phyloP scores from a whole-genome alignment of 2,888 invertebrate species.

The Temnothorax ravouxi region DNA sequence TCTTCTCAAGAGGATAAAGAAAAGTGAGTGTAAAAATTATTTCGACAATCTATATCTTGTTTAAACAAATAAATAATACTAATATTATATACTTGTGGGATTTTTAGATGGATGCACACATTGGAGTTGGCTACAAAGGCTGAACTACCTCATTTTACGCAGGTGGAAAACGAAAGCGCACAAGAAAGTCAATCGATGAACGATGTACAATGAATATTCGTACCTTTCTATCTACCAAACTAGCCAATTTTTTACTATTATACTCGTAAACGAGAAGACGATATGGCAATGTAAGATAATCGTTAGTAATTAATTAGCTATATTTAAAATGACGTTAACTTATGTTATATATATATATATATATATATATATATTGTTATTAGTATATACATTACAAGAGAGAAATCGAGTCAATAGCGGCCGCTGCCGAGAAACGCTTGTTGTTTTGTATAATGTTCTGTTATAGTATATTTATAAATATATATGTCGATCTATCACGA shows the following conservation, averaged over 20 bases:
- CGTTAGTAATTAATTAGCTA: slow-evolving; percentile 80
- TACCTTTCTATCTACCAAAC: slow-evolving; percentile 77
- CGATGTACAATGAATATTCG: slow-evolving; percentile 72
- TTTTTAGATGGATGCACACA: slow-evolving; percentile 86
- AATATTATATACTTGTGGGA: not conserved
- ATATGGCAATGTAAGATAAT: slow-evolving; percentile 77
- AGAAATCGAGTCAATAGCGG: slow-evolving; percentile 78
- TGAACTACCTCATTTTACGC: slow-evolving; percentile 84
- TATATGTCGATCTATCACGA: slow-evolving; percentile 69
- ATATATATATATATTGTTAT: slow-evolving; percentile 67
- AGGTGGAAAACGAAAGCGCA: slow-evolving; percentile 73
- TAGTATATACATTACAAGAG: slow-evolving; percentile 39
- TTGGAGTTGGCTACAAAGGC: slow-evolving; percentile 87
- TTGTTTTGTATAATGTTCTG: slow-evolving; percentile 85
- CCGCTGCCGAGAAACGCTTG: slow-evolving; percentile 83
- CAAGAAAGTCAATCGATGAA: slow-evolving; percentile 78
- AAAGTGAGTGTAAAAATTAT: slow-evolving; percentile 81
- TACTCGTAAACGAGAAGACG: slow-evolving; percentile 56
- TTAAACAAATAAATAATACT: not conserved
- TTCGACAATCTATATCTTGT: not conserved
- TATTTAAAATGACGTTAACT: slow-evolving; percentile 81
- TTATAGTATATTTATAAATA: slow-evolving; percentile 82
- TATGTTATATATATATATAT: slow-evolving; percentile 77
- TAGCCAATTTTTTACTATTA: slow-evolving; percentile 81
- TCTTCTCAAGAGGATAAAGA: slow-evolving; percentile 86